phyloP scores from a whole-genome alignment of 2,113 vertebrate species.

The Tylochromis polylepis region DNA sequence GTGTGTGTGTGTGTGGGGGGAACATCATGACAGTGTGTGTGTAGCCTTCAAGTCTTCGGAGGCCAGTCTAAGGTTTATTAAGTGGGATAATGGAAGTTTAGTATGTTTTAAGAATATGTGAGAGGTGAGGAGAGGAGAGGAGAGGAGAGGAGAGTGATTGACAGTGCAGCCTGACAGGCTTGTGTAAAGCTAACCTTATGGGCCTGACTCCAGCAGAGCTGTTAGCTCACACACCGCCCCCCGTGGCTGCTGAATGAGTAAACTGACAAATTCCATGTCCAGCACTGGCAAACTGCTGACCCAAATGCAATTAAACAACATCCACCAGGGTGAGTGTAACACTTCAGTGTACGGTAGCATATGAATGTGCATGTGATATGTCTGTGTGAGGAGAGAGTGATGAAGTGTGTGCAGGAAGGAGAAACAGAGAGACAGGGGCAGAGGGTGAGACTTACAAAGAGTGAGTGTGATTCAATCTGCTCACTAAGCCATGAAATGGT shows the following conservation, averaged over 20 bases:
- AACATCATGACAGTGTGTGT: background rate
- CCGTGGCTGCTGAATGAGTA: conserved; percentile 70
- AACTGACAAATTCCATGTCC: conserved; percentile 78
- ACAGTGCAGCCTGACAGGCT: conserved; percentile 61
- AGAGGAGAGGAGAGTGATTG: conserved; percentile 47
- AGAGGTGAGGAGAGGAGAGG: background rate
- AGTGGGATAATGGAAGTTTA: conserved; percentile 18
- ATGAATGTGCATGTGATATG: conserved; percentile 26
- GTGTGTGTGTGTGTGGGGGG: background rate
- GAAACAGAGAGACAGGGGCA: conserved; percentile 46
- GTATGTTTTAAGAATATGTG: background rate
- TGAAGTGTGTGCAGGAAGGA: conserved; percentile 37
- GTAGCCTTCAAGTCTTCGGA: background rate
- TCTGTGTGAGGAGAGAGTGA: conserved; percentile 27
- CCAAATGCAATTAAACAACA: conserved; percentile 74
- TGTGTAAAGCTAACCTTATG: conserved; percentile 65
- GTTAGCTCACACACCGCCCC: conserved; percentile 57
- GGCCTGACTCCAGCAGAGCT: conserved; percentile 65
- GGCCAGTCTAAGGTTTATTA: conserved; percentile 14
- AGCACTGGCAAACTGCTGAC: conserved; percentile 68
- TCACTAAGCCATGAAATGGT: conserved; percentile 69
- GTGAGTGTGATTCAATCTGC: conserved; percentile 65
- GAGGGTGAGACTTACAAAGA: conserved; percentile 57
- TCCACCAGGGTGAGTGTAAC: conserved; percentile 53
- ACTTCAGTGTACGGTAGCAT: conserved; percentile 13